Base-by-base conservation (phyloP, 2,797 vertebrate species). In the Triplophysa bombifrons region DNA sequence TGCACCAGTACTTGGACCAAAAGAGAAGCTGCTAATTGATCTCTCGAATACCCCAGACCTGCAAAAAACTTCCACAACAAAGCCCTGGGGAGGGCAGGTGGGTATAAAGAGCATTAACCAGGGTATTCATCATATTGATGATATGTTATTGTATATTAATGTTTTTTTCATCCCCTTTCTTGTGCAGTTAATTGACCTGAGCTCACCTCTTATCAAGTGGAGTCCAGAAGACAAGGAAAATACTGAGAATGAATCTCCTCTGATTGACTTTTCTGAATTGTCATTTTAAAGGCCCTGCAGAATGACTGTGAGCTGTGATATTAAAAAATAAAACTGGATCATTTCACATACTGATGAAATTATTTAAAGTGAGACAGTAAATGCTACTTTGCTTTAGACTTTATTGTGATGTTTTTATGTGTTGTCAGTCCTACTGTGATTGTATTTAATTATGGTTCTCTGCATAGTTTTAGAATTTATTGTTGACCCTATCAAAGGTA, bases 41-140 rank as follows among this genome's bases (percentile, higher is more conserved):
- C 91, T 99, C 82, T 93, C 91, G 16, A 97, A 98, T 88, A 97
- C 96, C 25, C 96, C 96, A 0, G 92, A 95, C 84, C 25, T 90
- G 64, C 89, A 92, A 71, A 85, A 90, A 66, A 90, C 88, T 11
- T 75, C 50, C 50, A 78, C 83, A 12, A 16, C 22, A 63, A 90
- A 90, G 76, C 58, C 74, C 30, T 81, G 85, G 65, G 80, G 80
- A 78, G 86, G 78, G 63, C 94, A 94, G 88, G 92, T 95, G 84
- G 93, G 90, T 22, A 41, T 58, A 25, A 66, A 34, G n/a, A 48
- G 13, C 0, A 55, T 25, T 69, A 12, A 4, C 14, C 9, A 44
- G 64, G 22, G 2, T 48, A 41, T 20, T 19, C 3, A 11, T 1
- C n/a, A 55, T n/a, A 55, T 12, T 48, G 0, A 48, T 48, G 1